phyloP scores from a whole-genome alignment of 2,888 invertebrate species.

The Polia nebulosa region DNA sequence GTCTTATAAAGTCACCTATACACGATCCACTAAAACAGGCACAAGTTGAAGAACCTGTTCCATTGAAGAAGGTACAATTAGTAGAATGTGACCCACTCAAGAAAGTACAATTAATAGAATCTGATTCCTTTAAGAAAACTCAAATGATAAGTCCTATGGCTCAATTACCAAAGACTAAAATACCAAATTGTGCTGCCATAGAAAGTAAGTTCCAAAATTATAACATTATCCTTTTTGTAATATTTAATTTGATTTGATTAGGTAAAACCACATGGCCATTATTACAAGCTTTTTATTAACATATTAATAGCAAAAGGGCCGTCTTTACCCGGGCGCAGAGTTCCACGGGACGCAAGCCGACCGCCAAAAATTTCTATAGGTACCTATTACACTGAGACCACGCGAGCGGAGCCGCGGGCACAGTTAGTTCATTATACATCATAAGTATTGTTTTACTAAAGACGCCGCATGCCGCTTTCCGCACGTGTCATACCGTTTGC shows the following conservation, averaged over 20 bases:
- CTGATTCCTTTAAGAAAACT: slow-evolving; percentile 72
- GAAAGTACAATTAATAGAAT: slow-evolving; percentile 78
- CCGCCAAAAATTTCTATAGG: no score
- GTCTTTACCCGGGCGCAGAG: no score
- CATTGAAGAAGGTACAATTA: slow-evolving; percentile 74
- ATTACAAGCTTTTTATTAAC: no score
- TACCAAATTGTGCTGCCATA: slow-evolving; percentile 48
- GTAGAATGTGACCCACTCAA: slow-evolving; percentile 74
- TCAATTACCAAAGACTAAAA: slow-evolving; percentile 71
- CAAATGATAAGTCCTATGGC: slow-evolving; percentile 79
- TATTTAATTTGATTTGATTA: not conserved
- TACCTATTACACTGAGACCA: no score
- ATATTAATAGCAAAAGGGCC: no score
- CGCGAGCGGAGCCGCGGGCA: no score
- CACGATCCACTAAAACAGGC: slow-evolving; percentile 69
- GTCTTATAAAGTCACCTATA: slow-evolving; percentile 44
- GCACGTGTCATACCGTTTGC: no score
- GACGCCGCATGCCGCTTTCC: no score
- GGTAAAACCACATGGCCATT: no score
- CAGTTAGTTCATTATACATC: no score
- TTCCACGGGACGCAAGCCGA: no score
- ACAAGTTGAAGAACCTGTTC: slow-evolving; percentile 78
- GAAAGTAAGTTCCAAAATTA: slow-evolving; percentile 71
- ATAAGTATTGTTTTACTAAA: no score
- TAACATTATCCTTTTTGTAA: not conserved